These are phyloP conservation scores for Lasioglossum calceatum DNA, from an alignment of 2,888 invertebrate genomes.

Conservation along the genomic window DNA sequence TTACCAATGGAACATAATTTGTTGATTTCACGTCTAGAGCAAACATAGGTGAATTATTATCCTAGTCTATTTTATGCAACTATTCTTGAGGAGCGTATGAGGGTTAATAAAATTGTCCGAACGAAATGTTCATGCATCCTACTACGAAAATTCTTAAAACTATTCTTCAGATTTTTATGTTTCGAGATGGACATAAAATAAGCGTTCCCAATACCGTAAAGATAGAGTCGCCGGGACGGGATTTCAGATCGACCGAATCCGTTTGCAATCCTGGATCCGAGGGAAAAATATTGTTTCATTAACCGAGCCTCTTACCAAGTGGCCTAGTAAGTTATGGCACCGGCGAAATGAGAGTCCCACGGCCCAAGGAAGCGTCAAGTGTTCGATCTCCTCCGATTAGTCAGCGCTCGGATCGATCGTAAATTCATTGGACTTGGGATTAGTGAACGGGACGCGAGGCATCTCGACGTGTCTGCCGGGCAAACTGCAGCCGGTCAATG, in stretches of 20 bases:
- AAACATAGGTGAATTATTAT: no score
- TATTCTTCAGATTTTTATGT: neutral
- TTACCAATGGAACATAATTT: no score
- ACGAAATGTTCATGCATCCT: no score
- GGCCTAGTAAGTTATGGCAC: neutral
- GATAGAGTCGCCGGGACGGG: neutral
- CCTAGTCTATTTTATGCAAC: no score
- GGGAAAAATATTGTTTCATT: neutral
- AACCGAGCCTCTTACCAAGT: neutral
- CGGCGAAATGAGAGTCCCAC: neutral
- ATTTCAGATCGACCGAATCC: neutral
- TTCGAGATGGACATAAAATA: neutral
- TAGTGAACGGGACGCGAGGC: neutral
- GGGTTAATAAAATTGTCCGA: no score
- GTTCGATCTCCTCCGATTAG: constrained; percentile 10
- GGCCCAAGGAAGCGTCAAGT: neutral
- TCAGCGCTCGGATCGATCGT: constrained; percentile 29
- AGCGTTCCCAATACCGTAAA: neutral
- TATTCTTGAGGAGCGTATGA: no score
- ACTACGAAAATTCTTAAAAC: neutral
- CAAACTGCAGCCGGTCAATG: neutral
- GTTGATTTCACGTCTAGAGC: no score
- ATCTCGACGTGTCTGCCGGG: neutral
- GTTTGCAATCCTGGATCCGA: neutral
- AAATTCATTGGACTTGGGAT: constrained; percentile 36